Evolutionary conservation across 2,888 invertebrate genomes (phyloP).

Genomic region (Gryllus longicercus): DNA sequence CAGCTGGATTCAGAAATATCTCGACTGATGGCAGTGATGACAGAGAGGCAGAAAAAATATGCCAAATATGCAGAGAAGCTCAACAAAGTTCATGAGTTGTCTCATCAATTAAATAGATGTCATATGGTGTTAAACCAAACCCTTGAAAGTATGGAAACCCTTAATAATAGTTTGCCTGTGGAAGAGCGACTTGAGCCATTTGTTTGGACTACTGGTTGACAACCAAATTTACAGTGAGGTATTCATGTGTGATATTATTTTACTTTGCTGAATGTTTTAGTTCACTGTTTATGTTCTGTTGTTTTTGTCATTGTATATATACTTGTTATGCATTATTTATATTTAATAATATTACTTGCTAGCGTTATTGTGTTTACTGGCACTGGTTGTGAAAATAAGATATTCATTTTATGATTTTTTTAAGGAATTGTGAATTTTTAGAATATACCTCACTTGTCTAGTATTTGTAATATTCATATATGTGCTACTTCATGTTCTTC

Average conservation of each 20-base stretch:
- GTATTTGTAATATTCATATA: too few relatives aligned
- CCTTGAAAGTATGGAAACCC: slow-evolving; percentile 76
- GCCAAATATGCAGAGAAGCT: slow-evolving; percentile 83
- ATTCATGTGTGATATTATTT: background rate
- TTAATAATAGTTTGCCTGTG: slow-evolving; percentile 78
- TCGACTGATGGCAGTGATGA: slow-evolving; percentile 64
- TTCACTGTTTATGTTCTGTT: too few relatives aligned
- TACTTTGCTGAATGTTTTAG: too few relatives aligned
- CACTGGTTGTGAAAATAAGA: too few relatives aligned
- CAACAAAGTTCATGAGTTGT: slow-evolving; percentile 75
- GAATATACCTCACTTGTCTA: too few relatives aligned
- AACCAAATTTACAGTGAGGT: slow-evolving; percentile 21
- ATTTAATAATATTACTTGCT: too few relatives aligned
- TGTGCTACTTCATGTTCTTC: too few relatives aligned
- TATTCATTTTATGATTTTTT: too few relatives aligned
- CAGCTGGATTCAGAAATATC: slow-evolving; percentile 71
- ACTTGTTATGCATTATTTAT: too few relatives aligned
- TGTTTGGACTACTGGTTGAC: slow-evolving; percentile 74
- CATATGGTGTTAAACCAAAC: slow-evolving; percentile 79
- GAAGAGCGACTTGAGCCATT: slow-evolving; percentile 84
- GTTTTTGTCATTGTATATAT: too few relatives aligned
- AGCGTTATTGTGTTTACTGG: too few relatives aligned
- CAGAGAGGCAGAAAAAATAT: slow-evolving; percentile 79
- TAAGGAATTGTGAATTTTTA: too few relatives aligned
- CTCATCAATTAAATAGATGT: slow-evolving; percentile 76